Evolutionary conservation across 2,888 invertebrate species (phyloP).

Genomic region (Sabatieria punctata): DNA sequence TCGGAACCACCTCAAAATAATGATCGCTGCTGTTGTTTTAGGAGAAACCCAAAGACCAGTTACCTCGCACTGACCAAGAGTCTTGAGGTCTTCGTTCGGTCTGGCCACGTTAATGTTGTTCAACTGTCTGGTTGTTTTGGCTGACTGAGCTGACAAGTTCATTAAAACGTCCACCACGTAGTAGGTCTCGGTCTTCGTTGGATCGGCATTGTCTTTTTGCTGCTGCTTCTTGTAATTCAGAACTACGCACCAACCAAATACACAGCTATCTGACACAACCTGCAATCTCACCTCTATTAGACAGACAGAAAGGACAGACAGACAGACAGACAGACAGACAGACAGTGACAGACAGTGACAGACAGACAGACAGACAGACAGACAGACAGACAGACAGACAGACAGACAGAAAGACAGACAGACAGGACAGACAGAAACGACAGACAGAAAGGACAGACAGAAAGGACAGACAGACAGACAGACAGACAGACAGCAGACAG

Average conservation of each 20-base stretch:
- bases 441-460: too few relatives aligned
- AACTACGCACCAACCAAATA: constrained; percentile 92
- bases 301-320: too few relatives aligned
- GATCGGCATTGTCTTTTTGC: constrained; percentile 35
- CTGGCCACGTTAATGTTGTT: constrained; percentile 20
- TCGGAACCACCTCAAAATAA: constrained; percentile 50
- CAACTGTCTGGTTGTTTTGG: constrained; percentile 21
- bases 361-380: too few relatives aligned
- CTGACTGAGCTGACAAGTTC: constrained; percentile 52
- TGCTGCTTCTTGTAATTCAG: constrained; percentile 65
- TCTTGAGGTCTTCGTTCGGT: constrained; percentile 43
- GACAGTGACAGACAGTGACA: too few relatives aligned
- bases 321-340: neutral
- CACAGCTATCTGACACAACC: constrained; percentile 61
- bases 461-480: too few relatives aligned
- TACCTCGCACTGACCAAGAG: constrained; percentile 60
- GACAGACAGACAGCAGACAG: too few relatives aligned
- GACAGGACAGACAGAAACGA: too few relatives aligned
- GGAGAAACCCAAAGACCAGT: too few relatives aligned
- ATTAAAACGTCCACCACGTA: constrained; percentile 67
- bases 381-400: too few relatives aligned
- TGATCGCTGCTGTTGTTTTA: too few relatives aligned
- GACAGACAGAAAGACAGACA: too few relatives aligned
- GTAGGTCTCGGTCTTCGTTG: constrained; percentile 43
- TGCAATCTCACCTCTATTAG: too few relatives aligned